Conservation (phyloP, 2,113 vertebrate species). For the Cichladusa arquata region DNA sequence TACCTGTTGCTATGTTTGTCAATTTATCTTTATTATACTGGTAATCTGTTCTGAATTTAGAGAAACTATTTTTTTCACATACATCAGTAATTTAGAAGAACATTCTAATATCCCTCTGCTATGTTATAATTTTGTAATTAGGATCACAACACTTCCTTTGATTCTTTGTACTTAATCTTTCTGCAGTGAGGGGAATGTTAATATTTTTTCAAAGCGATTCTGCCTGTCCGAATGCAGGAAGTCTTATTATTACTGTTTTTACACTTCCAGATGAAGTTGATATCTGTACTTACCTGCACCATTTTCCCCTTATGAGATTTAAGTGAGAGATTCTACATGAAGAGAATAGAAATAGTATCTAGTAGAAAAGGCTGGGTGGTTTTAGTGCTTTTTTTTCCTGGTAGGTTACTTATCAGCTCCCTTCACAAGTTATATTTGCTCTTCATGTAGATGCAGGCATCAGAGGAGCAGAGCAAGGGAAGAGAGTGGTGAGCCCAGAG, state of each 20-base stretch:
- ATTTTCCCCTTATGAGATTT: not conserved
- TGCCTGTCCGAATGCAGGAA: not conserved
- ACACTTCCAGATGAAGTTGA: not conserved
- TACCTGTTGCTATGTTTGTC: not conserved
- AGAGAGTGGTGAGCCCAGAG: not conserved
- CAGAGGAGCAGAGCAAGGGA: not conserved
- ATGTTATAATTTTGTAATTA: not conserved
- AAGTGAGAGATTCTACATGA: not conserved
- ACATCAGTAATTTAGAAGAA: not conserved
- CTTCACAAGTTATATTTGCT: not conserved
- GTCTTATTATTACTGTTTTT: not conserved
- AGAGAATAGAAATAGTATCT: not conserved
- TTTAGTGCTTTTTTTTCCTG: not conserved
- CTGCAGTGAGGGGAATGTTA: not conserved
- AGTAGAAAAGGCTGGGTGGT: not conserved
- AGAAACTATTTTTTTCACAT: not conserved
- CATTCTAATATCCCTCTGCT: not conserved
- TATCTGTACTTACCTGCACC: not conserved
- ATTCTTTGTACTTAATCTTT: not conserved
- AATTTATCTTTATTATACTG: not conserved
- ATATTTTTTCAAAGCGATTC: not conserved
- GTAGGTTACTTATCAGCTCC: not conserved
- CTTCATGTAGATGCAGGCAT: not conserved
- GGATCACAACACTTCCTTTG: not conserved
- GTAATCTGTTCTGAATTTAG: not conserved